These are phyloP conservation scores for Trinectes maculatus DNA, from an alignment of 2,113 vertebrate species.

Conservation along the genomic window DNA sequence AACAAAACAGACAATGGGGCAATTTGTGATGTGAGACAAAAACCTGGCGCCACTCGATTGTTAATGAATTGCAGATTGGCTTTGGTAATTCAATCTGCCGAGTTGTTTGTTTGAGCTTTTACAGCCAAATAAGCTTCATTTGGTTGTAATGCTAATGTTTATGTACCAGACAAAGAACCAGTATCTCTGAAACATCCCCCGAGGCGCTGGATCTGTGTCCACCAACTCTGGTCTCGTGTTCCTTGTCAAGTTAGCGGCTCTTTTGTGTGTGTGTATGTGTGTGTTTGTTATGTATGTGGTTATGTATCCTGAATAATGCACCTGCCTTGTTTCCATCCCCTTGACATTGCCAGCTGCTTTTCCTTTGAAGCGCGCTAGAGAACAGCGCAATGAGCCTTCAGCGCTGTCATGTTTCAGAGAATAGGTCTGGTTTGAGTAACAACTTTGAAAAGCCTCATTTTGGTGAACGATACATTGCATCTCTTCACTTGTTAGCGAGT, in stretches of 20 bases:
- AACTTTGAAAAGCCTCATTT: slow-evolving; percentile 49
- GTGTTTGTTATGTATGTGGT: slow-evolving; percentile 17
- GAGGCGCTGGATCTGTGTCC: background rate
- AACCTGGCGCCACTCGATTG: slow-evolving; percentile 29
- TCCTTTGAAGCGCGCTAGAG: slow-evolving; percentile 2
- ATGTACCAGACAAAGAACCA: slow-evolving; percentile 40
- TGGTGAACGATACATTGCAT: slow-evolving; percentile 61
- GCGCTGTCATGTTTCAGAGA: slow-evolving; percentile 53
- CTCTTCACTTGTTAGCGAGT: slow-evolving; percentile 61
- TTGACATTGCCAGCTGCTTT: slow-evolving; percentile 24
- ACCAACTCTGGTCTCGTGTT: slow-evolving; percentile 10
- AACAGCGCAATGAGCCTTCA: slow-evolving; percentile 12
- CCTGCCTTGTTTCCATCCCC: slow-evolving; percentile 15
- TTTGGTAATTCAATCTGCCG: slow-evolving; percentile 51
- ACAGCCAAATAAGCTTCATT: slow-evolving; percentile 38
- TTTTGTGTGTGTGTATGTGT: slow-evolving; percentile 26
- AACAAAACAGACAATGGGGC: slow-evolving; percentile 16
- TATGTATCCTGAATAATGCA: slow-evolving; percentile 35
- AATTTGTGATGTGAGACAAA: slow-evolving; percentile 48
- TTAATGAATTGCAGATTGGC: slow-evolving; percentile 58
- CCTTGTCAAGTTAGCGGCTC: slow-evolving; percentile 24
- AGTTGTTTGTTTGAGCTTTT: slow-evolving; percentile 56
- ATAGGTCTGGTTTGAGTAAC: slow-evolving; percentile 42
- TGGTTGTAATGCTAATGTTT: slow-evolving; percentile 39
- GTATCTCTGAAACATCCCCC: slow-evolving; percentile 11